Conservation (phyloP, 2,113 vertebrate species). For the Eidolon helvum region DNA sequence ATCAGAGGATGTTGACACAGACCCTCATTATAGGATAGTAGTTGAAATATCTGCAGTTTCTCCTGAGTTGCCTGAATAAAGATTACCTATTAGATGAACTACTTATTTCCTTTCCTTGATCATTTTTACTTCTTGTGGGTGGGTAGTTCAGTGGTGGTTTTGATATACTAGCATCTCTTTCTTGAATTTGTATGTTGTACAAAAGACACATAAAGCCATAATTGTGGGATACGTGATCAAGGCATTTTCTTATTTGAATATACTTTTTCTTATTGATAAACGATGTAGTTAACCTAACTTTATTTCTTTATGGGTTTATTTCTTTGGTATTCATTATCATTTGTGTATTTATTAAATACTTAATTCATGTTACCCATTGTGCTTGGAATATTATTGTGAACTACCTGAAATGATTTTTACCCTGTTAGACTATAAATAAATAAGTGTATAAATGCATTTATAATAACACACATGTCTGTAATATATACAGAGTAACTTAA, state of each 20-base stretch:
- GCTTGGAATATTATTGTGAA: background rate
- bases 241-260: background rate
- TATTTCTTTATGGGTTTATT: background rate
- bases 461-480: background rate
- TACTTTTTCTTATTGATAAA: background rate
- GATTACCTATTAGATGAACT: background rate
- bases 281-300: background rate
- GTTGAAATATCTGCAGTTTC: background rate
- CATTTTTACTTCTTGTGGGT: background rate
- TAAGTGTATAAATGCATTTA: background rate
- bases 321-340: background rate
- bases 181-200: background rate
- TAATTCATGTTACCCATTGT: background rate
- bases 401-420: background rate
- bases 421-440: background rate
- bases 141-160: background rate
- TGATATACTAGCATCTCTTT: background rate
- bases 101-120: background rate
- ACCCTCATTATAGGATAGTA: background rate
- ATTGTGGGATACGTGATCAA: background rate
- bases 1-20: background rate
- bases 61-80: background rate
- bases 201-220: background rate
- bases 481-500: background rate
- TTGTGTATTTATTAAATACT: background rate